Base-by-base conservation (phyloP, 2,797 vertebrate genomes). In the Hyperoplus lanceolatus region DNA sequence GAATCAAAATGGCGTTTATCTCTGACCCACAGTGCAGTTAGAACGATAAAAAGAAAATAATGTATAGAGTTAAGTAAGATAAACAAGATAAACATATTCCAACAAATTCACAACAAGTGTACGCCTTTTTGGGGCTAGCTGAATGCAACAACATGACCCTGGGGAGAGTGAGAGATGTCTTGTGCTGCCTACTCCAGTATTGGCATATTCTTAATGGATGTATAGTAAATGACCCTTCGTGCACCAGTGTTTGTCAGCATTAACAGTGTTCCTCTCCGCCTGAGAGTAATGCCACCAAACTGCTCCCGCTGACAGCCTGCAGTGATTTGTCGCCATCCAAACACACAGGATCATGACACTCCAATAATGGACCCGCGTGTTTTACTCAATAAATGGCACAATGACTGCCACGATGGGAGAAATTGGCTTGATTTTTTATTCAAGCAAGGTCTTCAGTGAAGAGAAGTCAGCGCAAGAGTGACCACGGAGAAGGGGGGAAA, bases 181-280 rank as follows among this genome's bases (percentile, higher is more conserved):
- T 29, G 73, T 87, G 76, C 86, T 80, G 79, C 86, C 29, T 46
- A 62, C 53, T 75, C 82, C 71, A 82, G 70, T 94, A 95, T 95
- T 93, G 93, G 88, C 93, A 91, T 92, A 89, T 89, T 77, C 84
- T 92, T 94, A 95, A 95, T 92, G 93, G 90, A 94, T 95, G 90
- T 90, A 91, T 90, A 89, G 90, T 94, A 93, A 94, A 96, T 92
- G 89, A 94, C 87, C 85, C 29, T 84, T 87, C 66, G 81, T 88
- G 87, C 90, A 87, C 75, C 83, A 82, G 87, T 92, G 91, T 94
- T 94, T 93, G 93, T 94, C 93, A 93, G 90, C 87, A 90, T 91
- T 94, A 94, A 90, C 83, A 4, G 73, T 68, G 54, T 92, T 93
- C 83, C 85, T 91, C 70, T 91, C 77, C 50, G 73, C 84, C 29